A percentile compares a stretch with the other conserved stretches of the same genome.
phyloP scores from a whole-genome alignment of 2,797 vertebrate species.

The Gambelia wislizenii region DNA sequence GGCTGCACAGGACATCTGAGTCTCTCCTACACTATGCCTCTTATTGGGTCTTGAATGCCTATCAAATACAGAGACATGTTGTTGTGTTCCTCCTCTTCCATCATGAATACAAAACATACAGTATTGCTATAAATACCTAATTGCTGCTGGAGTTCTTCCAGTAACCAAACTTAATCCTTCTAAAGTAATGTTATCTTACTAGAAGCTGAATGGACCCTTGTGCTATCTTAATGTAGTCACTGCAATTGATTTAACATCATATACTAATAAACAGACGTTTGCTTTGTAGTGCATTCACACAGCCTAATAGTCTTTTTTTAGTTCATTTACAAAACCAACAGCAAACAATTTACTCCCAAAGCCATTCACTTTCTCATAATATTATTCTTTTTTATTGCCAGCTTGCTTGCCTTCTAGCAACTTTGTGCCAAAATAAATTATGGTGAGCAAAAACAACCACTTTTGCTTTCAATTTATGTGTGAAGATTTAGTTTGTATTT shows the following conservation, averaged over 20 bases:
- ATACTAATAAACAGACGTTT: conserved; percentile 39
- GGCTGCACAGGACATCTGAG: background rate
- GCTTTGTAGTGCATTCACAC: conserved; percentile 27
- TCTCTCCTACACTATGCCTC: background rate
- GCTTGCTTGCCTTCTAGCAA: background rate
- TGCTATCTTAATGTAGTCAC: conserved; percentile 48
- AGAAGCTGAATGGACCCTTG: conserved; percentile 54
- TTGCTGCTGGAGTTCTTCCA: conserved; percentile 47
- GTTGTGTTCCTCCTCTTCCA: background rate
- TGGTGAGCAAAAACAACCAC: background rate
- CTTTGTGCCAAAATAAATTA: background rate
- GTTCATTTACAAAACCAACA: background rate
- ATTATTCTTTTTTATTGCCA: background rate
- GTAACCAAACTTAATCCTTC: conserved; percentile 61
- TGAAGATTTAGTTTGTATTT: background rate
- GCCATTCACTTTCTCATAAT: background rate
- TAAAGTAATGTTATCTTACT: conserved; percentile 68
- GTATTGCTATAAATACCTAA: conserved; percentile 39
- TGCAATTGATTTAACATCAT: conserved; percentile 65
- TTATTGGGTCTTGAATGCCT: background rate
- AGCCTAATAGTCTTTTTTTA: conserved; percentile 11
- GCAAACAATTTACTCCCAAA: background rate
- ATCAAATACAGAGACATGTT: background rate
- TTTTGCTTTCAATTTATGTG: background rate
- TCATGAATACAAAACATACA: background rate